Conservation (phyloP, 2,888 invertebrate genomes). For the Chaitophorus viminalis region DNA sequence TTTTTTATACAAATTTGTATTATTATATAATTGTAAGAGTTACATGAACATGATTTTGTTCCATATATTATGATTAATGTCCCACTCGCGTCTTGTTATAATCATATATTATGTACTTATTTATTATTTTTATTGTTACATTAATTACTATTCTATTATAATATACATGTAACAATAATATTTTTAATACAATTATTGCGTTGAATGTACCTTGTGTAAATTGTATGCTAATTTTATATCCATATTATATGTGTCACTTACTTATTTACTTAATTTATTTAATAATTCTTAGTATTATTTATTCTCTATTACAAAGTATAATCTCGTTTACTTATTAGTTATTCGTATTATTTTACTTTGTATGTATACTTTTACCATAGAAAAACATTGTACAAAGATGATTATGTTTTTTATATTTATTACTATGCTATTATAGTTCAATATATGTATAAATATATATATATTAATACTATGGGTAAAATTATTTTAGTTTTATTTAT, state of each 20-base stretch:
- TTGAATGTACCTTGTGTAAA: neutral
- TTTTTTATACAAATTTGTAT: slow-evolving; percentile 9
- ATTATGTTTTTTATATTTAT: neutral
- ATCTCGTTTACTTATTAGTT: slow-evolving; percentile 19
- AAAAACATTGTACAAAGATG: neutral
- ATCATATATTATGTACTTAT: neutral
- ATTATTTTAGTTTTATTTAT: neutral
- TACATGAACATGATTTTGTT: neutral
- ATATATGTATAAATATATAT: neutral
- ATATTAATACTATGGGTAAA: neutral
- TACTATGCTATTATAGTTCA: neutral
- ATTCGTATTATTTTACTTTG: neutral
- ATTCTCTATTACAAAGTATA: neutral
- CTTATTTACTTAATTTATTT: slow-evolving; percentile 12
- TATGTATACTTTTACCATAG: neutral
- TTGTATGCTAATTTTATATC: neutral
- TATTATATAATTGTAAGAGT: slow-evolving; percentile 16
- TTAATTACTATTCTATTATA: neutral
- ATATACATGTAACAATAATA: neutral
- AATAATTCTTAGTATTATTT: slow-evolving; percentile 30
- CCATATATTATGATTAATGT: neutral
- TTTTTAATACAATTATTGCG: neutral
- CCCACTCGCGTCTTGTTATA: neutral
- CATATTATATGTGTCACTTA: neutral
- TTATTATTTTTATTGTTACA: slow-evolving; percentile 3